Base-by-base conservation (phyloP, 2,797 vertebrate species). In the Centroberyx gerrardi region DNA sequence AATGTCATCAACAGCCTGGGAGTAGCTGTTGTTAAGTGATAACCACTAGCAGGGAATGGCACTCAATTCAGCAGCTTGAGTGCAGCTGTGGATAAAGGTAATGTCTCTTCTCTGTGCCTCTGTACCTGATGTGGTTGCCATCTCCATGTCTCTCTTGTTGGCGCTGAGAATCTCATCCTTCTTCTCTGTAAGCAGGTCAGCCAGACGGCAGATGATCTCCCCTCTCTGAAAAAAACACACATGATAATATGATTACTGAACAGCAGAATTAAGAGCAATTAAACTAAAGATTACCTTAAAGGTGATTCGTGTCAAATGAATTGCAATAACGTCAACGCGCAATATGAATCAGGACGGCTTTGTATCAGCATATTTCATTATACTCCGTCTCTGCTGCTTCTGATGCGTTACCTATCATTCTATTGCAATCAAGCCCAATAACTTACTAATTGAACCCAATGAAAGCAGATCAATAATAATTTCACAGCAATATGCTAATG, bases 181-280 rank as follows among this genome's bases (percentile, higher is more conserved):
- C 81, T 97, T 97, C 88, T 99, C 97, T 0, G 96, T 99, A 55
- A 99, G 94, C 42, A 99, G 94, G 27, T 99, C 98, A 83, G 98
- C 95, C 77, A 99, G 95, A 71, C 87, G 93, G 88, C 95, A 96
- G 88, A 99, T 98, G 65, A 99, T 96, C 78, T 99, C 97, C 1
- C 93, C 96, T 93, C 98, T 97, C 98, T 99, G 48, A 70, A 69
- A 84, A 84, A 75, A 46, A 85, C n/a, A 85, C 3, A 78, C 5
- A 65, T 5, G 62, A 0, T 0, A 0, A 17, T n/a, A 42, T 18
- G 31, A 40, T 31, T 2, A n/a, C 55, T 40, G 72, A 51, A 63
- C 0, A 69, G 2, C 8, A 69, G 3, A 75, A 53, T 61, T 0
- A 46, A n/a, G 18, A 61, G 3, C 27, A 49, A 40, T 44, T 0